Evolutionary conservation across 2,797 vertebrate species (phyloP), one percentile per base, ranked within the genome.

Genomic region (Tragelaphus oryx): DNA sequence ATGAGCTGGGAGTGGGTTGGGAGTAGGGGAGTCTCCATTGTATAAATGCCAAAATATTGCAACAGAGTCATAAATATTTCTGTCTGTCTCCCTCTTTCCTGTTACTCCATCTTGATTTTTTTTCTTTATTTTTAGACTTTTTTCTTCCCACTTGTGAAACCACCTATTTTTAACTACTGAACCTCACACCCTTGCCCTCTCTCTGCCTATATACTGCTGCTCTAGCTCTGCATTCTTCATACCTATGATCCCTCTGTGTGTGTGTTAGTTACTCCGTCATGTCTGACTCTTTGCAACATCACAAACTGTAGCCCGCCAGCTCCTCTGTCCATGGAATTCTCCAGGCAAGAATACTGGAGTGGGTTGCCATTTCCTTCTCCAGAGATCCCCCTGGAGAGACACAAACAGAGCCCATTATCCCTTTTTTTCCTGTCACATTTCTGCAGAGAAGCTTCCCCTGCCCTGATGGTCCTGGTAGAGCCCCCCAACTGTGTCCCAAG

Each of bases 401-500:
- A 55, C 50, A 75, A 81, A 18, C 3, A 13, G 16, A 93, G 5
- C 6, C 48, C 46, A 41, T 75, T 44, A 5, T 41, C 28, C 20
- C n/a, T 28, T 57, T 26, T 22, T 44, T 1, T 26, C 13, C 22
- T n/a, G 80, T 22, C 79, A 48, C 46, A 57, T 33, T 62, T 81
- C 20, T 20, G 44, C 74, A 30, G 52, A 88, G 68, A 87, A 37
- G 26, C 44, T 82, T 59, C 55, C 54, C 50, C 37, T 75, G 41
- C 10, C 48, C 10, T 59, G 57, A 7, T 0, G 3, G 85, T 94
- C 75, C 89, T 95, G 92, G 91, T 95, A 92, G 41, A 16, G 50
- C 85, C 97, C 94, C 85, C 97, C 85, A 95, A 52, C 8, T 0
- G 1, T 81, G 95, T 78, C 60, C 57, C 84, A 89, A 87, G 78